phyloP scores from a whole-genome alignment of 2,113 vertebrate species.

The Ellobius talpinus region DNA sequence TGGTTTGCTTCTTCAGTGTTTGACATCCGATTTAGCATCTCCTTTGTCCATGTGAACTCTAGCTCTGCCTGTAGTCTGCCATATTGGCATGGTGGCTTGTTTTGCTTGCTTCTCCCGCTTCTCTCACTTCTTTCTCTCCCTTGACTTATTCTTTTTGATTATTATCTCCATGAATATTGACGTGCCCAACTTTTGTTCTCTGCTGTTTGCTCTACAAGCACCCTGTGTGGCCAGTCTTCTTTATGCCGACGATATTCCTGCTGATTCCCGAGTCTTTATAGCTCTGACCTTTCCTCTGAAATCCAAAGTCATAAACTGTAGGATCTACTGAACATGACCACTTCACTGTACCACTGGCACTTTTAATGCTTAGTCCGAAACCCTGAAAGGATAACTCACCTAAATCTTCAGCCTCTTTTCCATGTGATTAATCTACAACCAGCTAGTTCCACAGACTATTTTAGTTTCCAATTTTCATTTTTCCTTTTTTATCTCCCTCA shows the following conservation, averaged over 20 bases:
- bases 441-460: not conserved
- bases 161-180: not conserved
- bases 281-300: constrained; percentile 38
- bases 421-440: constrained; percentile 6
- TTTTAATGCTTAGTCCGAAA: constrained; percentile 25
- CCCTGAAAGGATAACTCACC: not conserved
- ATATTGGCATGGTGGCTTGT: not conserved
- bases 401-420: constrained; percentile 10
- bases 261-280: constrained; percentile 42
- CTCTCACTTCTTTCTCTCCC: not conserved
- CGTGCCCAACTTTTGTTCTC: not conserved
- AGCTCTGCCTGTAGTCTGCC: not conserved
- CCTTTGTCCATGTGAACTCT: not conserved
- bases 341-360: not conserved
- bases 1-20: not conserved
- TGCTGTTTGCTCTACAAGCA: not conserved
- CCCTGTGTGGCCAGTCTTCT: not conserved
- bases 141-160: not conserved
- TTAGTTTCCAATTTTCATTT: constrained; percentile 43
- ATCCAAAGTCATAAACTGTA: not conserved
- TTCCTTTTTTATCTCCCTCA: not conserved
- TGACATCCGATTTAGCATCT: not conserved
- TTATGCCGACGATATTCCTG: not conserved
- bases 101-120: not conserved
- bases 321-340: not conserved